Evolutionary conservation across 1,140 invertebrate genomes (phyloP).

Genomic region (Phenacoccus solenopsis): DNA sequence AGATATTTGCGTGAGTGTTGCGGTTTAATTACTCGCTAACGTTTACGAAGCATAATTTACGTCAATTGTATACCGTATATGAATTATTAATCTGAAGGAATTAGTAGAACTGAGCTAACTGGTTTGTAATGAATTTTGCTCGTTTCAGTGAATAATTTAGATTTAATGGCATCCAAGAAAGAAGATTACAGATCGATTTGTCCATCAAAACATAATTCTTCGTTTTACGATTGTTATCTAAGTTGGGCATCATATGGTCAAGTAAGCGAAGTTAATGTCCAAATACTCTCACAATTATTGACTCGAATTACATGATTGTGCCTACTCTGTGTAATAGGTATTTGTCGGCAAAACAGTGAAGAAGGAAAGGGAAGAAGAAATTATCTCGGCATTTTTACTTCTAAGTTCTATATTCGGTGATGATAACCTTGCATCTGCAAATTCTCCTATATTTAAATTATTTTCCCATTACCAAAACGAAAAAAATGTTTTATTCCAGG

Average conservation of each 20-base stretch:
- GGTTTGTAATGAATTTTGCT: not conserved
- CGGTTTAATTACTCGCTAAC: not conserved
- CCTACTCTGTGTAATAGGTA: not conserved
- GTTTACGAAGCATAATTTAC: not conserved
- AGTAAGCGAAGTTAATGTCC: slow-evolving; percentile 9
- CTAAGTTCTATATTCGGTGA: not conserved
- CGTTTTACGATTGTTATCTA: slow-evolving; percentile 15
- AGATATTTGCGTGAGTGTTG: slow-evolving; percentile 20
- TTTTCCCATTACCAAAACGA: not conserved
- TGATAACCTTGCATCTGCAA: not conserved
- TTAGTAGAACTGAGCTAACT: not conserved
- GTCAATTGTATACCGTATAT: not conserved
- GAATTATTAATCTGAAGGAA: not conserved
- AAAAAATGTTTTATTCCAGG: not conserved
- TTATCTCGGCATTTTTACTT: not conserved
- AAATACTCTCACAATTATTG: not conserved
- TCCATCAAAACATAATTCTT: not conserved
- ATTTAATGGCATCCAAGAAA: not conserved
- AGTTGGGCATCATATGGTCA: slow-evolving; percentile 20
- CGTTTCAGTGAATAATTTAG: not conserved
- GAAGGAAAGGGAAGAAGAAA: not conserved
- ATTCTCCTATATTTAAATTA: not conserved
- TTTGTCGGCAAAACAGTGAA: not conserved
- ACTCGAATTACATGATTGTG: not conserved
- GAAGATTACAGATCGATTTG: slow-evolving; percentile 16